phyloP scores from a whole-genome alignment of 2,113 vertebrate genomes.

The Mustelus asterias region DNA sequence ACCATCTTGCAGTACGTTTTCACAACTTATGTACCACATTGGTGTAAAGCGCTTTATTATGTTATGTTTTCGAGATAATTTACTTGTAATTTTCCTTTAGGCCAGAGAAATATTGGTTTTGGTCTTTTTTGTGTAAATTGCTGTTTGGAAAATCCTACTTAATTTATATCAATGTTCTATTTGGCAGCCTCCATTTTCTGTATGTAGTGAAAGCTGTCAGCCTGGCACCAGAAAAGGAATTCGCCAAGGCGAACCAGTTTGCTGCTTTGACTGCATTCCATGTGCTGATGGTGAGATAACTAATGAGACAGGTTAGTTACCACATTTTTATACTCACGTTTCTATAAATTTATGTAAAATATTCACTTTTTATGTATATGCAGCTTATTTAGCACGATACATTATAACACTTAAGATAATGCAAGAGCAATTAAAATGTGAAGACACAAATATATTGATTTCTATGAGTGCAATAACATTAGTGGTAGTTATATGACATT shows the following conservation, averaged over 20 bases:
- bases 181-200: slow-evolving; percentile 59
- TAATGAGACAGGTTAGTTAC: slow-evolving; percentile 53
- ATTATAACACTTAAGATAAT: neutral
- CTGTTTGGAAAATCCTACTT: neutral
- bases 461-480: neutral
- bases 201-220: slow-evolving; percentile 65
- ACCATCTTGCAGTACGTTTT: neutral
- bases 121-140: neutral
- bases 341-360: neutral
- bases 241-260: slow-evolving; percentile 64
- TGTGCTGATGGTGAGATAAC: slow-evolving; percentile 71
- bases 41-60: neutral
- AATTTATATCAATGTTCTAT: slow-evolving; percentile 30
- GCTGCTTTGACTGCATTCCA: slow-evolving; percentile 75
- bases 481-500: neutral
- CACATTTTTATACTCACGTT: neutral
- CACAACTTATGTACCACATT: neutral
- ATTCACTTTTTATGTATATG: neutral
- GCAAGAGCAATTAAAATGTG: neutral
- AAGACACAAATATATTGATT: neutral
- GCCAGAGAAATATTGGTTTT: neutral
- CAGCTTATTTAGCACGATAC: neutral
- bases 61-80: neutral
- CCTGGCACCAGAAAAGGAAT: slow-evolving; percentile 69
- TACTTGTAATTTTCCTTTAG: neutral